phyloP scores from a whole-genome alignment of 2,888 invertebrate genomes.

The Abrostola tripartita region DNA sequence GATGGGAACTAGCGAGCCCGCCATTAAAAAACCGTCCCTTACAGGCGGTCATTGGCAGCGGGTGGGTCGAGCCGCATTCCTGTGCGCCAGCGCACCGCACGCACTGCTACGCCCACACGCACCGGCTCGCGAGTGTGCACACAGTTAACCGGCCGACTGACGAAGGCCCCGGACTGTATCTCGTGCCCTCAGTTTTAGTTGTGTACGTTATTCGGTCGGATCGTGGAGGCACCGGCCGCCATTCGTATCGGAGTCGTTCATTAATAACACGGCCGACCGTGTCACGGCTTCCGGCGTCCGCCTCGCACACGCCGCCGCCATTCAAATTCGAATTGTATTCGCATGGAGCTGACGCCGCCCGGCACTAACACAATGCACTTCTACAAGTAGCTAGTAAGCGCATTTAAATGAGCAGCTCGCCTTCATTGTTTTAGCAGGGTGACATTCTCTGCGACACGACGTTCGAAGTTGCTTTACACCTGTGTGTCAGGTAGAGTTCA shows the following conservation, averaged over 20 bases:
- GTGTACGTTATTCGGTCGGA: slow-evolving; percentile 58
- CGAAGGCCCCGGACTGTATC: slow-evolving; percentile 34
- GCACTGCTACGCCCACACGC: slow-evolving; percentile 79
- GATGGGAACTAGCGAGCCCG: slow-evolving; percentile 77
- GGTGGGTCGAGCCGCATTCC: slow-evolving; percentile 86
- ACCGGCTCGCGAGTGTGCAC: slow-evolving; percentile 61
- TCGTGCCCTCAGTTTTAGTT: slow-evolving; percentile 20
- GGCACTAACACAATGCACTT: slow-evolving; percentile 68
- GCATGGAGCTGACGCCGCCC: slow-evolving; percentile 65
- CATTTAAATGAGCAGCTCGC: slow-evolving; percentile 59
- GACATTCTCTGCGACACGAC: slow-evolving; percentile 42
- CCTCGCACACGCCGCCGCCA: slow-evolving; percentile 64
- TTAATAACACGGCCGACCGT: slow-evolving; percentile 82
- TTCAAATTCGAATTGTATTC: slow-evolving; percentile 82
- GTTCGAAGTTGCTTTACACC: slow-evolving; percentile 37
- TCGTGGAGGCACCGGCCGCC: slow-evolving; percentile 64
- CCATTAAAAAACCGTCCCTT: slow-evolving; percentile 84
- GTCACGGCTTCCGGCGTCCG: slow-evolving; percentile 82
- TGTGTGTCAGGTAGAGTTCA: slow-evolving; percentile 41
- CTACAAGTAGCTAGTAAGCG: slow-evolving; percentile 61
- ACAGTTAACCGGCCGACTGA: slow-evolving; percentile 55
- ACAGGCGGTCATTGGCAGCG: slow-evolving; percentile 87
- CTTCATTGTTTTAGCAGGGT: slow-evolving; percentile 56
- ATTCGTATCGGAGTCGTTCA: slow-evolving; percentile 75
- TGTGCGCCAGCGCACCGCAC: slow-evolving; percentile 82